Conservation (phyloP, 2,888 invertebrate genomes). For the Frankliniella intonsa region DNA sequence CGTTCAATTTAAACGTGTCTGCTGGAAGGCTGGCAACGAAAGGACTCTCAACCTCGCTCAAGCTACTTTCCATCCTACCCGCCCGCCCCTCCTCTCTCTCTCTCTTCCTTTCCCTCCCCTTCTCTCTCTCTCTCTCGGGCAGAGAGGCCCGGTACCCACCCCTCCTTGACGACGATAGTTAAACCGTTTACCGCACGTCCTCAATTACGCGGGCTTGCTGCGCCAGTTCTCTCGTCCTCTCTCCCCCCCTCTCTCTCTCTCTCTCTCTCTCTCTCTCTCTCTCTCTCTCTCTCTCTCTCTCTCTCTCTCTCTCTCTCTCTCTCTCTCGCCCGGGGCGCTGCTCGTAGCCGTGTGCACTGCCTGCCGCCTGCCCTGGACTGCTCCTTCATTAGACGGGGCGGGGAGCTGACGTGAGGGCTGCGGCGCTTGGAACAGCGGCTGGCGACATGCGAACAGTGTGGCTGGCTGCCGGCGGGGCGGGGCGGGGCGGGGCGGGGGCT, state of each 20-base stretch:
- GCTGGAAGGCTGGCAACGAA: no score
- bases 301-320: neutral
- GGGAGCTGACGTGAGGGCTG: no score
- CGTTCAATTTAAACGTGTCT: no score
- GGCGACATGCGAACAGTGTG: no score
- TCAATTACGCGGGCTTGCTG: neutral
- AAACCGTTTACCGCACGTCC: neutral
- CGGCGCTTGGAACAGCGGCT: no score
- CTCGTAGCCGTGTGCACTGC: neutral
- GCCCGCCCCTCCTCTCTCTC: neutral
- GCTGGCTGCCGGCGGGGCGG: no score
- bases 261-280: constrained; percentile 1
- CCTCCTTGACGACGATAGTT: neutral
- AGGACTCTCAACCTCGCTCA: no score
- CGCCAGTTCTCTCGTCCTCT: neutral
- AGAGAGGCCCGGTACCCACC: no score
- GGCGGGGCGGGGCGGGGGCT: no score
- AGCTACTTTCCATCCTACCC: neutral
- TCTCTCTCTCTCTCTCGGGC: neutral
- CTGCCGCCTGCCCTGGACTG: no score
- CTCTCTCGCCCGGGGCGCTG: neutral
- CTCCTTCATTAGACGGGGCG: no score
- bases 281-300: neutral
- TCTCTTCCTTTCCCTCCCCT: neutral
- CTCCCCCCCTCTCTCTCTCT: neutral